Base-by-base conservation (phyloP, 1,140 invertebrate species). In the roundworm (Caenorhabditis elegans) region DNA sequence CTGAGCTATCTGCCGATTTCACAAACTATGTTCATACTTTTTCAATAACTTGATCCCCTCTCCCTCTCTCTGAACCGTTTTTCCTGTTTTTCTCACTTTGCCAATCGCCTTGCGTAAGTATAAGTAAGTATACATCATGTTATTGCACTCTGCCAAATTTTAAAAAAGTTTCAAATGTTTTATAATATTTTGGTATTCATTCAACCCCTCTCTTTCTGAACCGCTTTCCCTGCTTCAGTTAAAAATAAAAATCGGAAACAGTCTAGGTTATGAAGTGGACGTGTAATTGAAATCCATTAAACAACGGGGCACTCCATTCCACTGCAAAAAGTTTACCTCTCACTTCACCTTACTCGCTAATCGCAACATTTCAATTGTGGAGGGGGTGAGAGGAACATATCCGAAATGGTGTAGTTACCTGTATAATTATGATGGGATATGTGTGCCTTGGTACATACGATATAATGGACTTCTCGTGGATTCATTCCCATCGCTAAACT, bases 231-330 rank as follows among this genome's bases (percentile, higher is more conserved):
- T n/a, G n/a, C n/a, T n/a, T n/a, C n/a, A n/a, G n/a, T n/a, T n/a
- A n/a, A n/a, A n/a, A 43, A 43, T 5, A 15, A 39, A 70, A 70
- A 70, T 39, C 34, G 34, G 13, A 70, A 39, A 70, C 34, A 70
- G 60, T 70, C 49, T 60, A 34, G 60, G n/a, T n/a, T 70, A 70
- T 70, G 60, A 70, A 70, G 60, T 70, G 60, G 60, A 70, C 60
- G 60, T 70, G 51, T 70, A 70, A 70, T 70, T 70, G 60, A 70
- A 70, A 70, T 70, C 60, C 60, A 70, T 70, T 70, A 70, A 70
- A 70, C 60, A 70, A 70, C 60, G 39, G n/a, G n/a, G n/a, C n/a
- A n/a, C 53, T 19, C 53, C 19, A 53, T 24, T 53, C 24, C 34
- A 5, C 53, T 15, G 26, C 26, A 70, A 70, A 70, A 70, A 31